These are phyloP conservation scores for Mormyrus proboscirostris DNA, from an alignment of 2,797 vertebrate species.

Conservation along the genomic window DNA sequence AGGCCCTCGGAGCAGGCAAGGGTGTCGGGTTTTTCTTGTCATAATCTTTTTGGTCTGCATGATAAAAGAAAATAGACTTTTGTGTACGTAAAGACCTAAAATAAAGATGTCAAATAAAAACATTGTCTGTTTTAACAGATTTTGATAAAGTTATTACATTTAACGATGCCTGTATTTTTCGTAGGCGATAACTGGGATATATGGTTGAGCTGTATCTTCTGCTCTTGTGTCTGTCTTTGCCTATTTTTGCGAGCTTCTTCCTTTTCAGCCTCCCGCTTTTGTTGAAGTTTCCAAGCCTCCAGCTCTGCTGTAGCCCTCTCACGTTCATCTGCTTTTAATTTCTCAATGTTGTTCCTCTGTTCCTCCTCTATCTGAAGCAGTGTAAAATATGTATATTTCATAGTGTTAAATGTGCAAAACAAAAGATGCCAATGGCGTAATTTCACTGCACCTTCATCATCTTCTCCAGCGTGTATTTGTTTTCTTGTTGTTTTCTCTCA, in stretches of 20 bases:
- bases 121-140: not conserved
- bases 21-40: conserved; percentile 47
- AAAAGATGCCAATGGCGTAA: not conserved
- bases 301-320: conserved; percentile 57
- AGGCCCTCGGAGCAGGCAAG: conserved; percentile 65
- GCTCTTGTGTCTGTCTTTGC: conserved; percentile 33
- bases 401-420: not conserved
- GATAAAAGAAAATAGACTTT: not conserved
- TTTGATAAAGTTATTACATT: not conserved
- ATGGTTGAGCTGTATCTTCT: not conserved
- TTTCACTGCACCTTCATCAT: conserved; percentile 73
- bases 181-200: not conserved
- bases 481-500: conserved; percentile 60
- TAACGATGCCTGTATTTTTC: not conserved
- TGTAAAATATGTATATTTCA: not conserved
- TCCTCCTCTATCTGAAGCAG: conserved; percentile 63
- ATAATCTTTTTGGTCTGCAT: conserved; percentile 27
- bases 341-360: conserved; percentile 62
- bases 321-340: conserved; percentile 60
- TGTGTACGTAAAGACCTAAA: not conserved
- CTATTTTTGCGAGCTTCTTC: conserved; percentile 7
- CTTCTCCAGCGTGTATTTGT: conserved; percentile 71
- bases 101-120: not conserved
- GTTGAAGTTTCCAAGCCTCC: conserved; percentile 58
- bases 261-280: conserved; percentile 42